A percentile compares a stretch with the other conserved stretches of the same genome.
Evolutionary conservation across 2,888 invertebrate genomes (phyloP).

Genomic region (Stenolophus ochropezus): DNA sequence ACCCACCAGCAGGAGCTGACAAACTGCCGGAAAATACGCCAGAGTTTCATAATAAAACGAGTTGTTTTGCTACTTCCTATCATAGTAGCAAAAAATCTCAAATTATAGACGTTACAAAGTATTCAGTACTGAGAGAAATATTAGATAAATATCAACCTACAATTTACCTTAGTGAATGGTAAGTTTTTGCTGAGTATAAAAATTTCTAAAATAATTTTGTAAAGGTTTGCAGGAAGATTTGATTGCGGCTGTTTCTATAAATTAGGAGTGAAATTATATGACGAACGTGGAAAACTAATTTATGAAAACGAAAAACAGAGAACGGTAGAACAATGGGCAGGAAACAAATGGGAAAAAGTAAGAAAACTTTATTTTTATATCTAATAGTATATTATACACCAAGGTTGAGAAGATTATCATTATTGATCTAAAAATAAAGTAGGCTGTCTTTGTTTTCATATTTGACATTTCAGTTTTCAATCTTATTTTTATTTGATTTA

Average conservation of each 20-base stretch:
- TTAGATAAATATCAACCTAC: conserved; percentile 74
- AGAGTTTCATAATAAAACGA: conserved; percentile 70
- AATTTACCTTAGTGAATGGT: conserved; percentile 75
- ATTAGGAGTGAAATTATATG: conserved; percentile 65
- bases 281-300: conserved; percentile 1
- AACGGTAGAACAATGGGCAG: conserved; percentile 67
- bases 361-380: conserved; percentile 68
- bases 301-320: conserved; percentile 63
- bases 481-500: no score
- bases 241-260: conserved; percentile 74
- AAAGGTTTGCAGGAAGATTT: conserved; percentile 72
- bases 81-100: conserved; percentile 73
- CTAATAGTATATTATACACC: neutral
- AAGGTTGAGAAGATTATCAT: no score
- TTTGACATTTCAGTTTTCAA: no score
- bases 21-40: conserved; percentile 71
- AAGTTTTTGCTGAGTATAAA: no score
- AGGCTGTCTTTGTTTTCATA: no score
- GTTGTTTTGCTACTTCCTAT: conserved; percentile 77
- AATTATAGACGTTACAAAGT: conserved; percentile 70
- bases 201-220: conserved; percentile 58
- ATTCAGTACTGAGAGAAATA: conserved; percentile 71
- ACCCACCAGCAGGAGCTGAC: conserved; percentile 73
- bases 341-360: conserved; percentile 70
- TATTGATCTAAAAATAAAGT: no score